A percentile compares a stretch with the other conserved stretches of the same genome.
Conservation (phyloP, 2,888 invertebrate genomes). For the Bellardia bayeri region DNA sequence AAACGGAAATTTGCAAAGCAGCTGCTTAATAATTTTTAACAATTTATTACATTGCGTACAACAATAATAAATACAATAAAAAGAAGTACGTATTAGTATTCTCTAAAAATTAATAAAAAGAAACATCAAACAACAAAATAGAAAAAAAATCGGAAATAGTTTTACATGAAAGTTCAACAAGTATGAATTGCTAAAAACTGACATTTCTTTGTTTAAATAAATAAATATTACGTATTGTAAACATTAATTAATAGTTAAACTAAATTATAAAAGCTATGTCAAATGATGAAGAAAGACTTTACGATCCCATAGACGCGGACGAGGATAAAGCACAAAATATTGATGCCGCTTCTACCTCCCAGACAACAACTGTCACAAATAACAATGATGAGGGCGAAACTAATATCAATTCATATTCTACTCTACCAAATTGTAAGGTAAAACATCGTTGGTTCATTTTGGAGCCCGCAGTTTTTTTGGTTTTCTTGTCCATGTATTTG, state of each 20-base stretch:
- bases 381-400: slow-evolving; percentile 7
- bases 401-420: background rate
- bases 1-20: slow-evolving; percentile 13
- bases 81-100: background rate
- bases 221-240: background rate
- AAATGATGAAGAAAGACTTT: slow-evolving; percentile 77
- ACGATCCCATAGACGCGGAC: slow-evolving; percentile 60
- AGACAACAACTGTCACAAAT: slow-evolving; percentile 45
- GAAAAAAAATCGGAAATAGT: background rate
- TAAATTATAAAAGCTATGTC: slow-evolving; percentile 66
- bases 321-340: slow-evolving; percentile 59
- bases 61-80: background rate
- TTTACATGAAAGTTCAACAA: slow-evolving; percentile 5
- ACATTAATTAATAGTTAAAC: background rate
- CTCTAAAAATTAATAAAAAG: too few relatives aligned
- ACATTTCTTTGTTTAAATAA: slow-evolving; percentile 22
- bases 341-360: slow-evolving; percentile 64
- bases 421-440: slow-evolving; percentile 18
- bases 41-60: background rate
- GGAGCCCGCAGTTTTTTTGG: slow-evolving; percentile 82
- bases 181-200: background rate
- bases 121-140: background rate
- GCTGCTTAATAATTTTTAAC: background rate
- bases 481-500: slow-evolving; percentile 81
- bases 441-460: slow-evolving; percentile 79